These are phyloP conservation scores for Holothuria leucospilota DNA, from an alignment of 53 echinoderm and acorn worm species.

Conservation along the genomic window DNA sequence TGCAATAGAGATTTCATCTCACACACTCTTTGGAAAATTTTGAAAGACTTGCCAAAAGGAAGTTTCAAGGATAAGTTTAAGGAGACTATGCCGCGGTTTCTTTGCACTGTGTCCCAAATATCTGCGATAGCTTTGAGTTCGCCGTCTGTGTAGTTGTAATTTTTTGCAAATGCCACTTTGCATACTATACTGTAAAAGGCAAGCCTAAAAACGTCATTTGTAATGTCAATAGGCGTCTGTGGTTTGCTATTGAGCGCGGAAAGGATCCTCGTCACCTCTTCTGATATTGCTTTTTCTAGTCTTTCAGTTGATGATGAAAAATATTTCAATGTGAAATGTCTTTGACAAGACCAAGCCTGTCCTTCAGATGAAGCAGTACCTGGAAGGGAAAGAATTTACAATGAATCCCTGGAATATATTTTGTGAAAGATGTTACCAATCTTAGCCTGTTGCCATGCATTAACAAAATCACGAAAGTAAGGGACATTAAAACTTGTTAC, in stretches of 20 bases:
- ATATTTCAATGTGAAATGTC: slow-evolving; percentile 19
- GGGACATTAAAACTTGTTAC: too few species aligned
- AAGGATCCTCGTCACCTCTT: not conserved
- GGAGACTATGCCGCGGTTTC: not conserved
- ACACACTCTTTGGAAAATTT: not conserved
- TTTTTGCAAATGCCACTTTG: slow-evolving; percentile 21
- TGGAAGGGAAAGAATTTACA: not conserved
- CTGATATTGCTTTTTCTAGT: slow-evolving; percentile 7
- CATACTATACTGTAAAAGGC: slow-evolving; percentile 9
- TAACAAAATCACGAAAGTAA: too few species aligned
- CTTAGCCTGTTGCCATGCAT: too few species aligned
- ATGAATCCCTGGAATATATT: too few species aligned
- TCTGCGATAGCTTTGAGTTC: not conserved
- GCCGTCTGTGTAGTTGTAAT: not conserved
- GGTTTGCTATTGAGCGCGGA: not conserved
- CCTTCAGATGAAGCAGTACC: slow-evolving; percentile 13
- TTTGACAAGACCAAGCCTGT: slow-evolving; percentile 4
- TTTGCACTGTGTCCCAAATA: not conserved
- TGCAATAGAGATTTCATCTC: not conserved
- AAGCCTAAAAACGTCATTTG: not conserved
- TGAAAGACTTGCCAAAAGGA: not conserved
- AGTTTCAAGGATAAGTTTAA: slow-evolving; percentile 4
- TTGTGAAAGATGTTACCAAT: too few species aligned
- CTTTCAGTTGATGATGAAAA: not conserved
- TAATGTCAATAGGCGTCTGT: not conserved